Percentiles rank a stretch among this genome's conserved stretches.
phyloP scores from a whole-genome alignment of 2,888 invertebrate genomes.

The Ormyrus nitidulus region DNA sequence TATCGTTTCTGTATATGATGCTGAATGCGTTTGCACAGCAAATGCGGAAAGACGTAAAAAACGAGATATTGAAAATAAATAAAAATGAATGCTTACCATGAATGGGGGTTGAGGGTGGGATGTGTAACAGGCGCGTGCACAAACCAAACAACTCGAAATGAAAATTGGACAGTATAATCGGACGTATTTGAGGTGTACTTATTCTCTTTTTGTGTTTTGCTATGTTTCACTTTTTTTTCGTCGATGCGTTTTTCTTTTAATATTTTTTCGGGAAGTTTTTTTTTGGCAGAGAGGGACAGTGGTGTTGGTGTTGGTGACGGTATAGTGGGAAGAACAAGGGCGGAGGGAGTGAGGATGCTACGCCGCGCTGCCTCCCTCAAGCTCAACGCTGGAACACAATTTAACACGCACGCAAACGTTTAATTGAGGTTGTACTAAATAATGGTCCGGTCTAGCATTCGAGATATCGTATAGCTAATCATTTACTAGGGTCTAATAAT shows the following conservation, averaged over 20 bases:
- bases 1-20: slow-evolving; percentile 11
- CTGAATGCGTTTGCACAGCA: not conserved
- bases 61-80: slow-evolving; percentile 68
- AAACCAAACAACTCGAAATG: slow-evolving; percentile 76
- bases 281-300: slow-evolving; percentile 54
- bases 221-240: slow-evolving; percentile 54
- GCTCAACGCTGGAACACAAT: slow-evolving; percentile 76
- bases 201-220: slow-evolving; percentile 56
- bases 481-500: not conserved
- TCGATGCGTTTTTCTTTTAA: slow-evolving; percentile 39
- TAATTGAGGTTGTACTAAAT: slow-evolving; percentile 64
- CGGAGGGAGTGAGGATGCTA: slow-evolving; percentile 70
- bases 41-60: slow-evolving; percentile 47
- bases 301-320: slow-evolving; percentile 56
- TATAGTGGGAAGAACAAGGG: slow-evolving; percentile 59
- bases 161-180: slow-evolving; percentile 73
- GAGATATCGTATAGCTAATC: slow-evolving; percentile 49
- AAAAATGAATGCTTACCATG: slow-evolving; percentile 75
- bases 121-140: slow-evolving; percentile 76
- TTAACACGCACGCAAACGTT: slow-evolving; percentile 74
- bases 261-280: slow-evolving; percentile 53
- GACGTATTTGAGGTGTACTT: slow-evolving; percentile 63
- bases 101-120: slow-evolving; percentile 75
- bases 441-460: slow-evolving; percentile 45
- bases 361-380: slow-evolving; percentile 76